These are phyloP conservation scores for Pseudochaenichthys georgianus DNA, from an alignment of 2,797 vertebrate species.

Conservation along the genomic window DNA sequence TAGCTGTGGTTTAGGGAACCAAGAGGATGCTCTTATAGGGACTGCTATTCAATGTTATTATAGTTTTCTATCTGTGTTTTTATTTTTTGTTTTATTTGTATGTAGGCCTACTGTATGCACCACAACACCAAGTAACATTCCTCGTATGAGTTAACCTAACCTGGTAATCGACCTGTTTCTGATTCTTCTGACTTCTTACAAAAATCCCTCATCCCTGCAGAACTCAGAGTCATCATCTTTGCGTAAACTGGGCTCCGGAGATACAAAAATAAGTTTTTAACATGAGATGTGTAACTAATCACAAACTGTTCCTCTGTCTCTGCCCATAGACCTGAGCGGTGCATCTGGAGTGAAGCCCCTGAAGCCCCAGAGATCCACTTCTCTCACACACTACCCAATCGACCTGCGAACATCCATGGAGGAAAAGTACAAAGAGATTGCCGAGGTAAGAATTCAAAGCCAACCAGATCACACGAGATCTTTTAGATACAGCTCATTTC, in stretches of 20 bases:
- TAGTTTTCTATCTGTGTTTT: background rate
- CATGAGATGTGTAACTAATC: background rate
- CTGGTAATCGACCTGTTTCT: background rate
- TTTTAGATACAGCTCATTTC: background rate
- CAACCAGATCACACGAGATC: background rate
- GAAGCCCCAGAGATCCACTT: slow-evolving; percentile 90
- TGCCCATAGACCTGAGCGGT: slow-evolving; percentile 84
- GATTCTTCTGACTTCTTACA: background rate
- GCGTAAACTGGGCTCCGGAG: background rate
- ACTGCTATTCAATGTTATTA: background rate
- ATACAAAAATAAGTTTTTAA: background rate
- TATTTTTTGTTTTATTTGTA: too few species aligned
- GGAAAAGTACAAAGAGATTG: slow-evolving; percentile 96
- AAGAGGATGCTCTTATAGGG: too few species aligned
- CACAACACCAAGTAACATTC: too few species aligned
- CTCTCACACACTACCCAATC: slow-evolving; percentile 87
- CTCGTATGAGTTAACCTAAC: too few species aligned
- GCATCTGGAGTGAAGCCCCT: slow-evolving; percentile 83
- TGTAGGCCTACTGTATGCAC: too few species aligned
- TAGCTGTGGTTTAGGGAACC: too few species aligned
- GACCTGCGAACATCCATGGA: slow-evolving; percentile 96
- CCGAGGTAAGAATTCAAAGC: slow-evolving; percentile 85
- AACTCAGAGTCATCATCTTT: background rate
- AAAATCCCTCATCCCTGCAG: too few species aligned
- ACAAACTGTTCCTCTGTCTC: background rate